Base-by-base conservation (phyloP, 2,113 vertebrate genomes). In the Rynchops niger region DNA sequence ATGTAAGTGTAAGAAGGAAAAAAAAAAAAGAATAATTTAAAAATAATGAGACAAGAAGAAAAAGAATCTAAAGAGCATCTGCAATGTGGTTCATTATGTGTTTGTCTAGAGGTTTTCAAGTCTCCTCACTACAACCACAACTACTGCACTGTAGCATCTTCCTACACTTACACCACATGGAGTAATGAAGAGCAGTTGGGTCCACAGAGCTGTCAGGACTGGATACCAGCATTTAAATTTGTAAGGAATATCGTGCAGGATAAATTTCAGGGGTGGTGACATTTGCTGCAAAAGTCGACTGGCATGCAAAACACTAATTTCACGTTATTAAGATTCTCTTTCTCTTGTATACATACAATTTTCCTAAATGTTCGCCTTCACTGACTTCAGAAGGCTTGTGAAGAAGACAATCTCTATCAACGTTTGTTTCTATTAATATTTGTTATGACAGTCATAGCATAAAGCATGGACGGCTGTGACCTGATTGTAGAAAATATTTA, bases 371-470 rank as follows among this genome's bases (percentile, higher is more conserved):
- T 61, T 89, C 59, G 43, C 42, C 82, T 42, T 29, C 20, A 42
- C 9, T 12, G 42, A 52, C 63, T 86, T 90, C 61, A 88, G 65
- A 34, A 93, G 73, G 69, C 88, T 95, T 95, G 70, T 50, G 43
- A 89, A 25, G 15, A 81, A 69, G 67, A 80, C 66, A 62, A 82
- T 82, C 52, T 72, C 69, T 45, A 43, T 8, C 59, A 61, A 26
- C 43, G 32, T 32, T 88, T 98, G 97, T 97, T 96, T 98, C 98
- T 96, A 91, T 95, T 94, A 91, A 62, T 97, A 97, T 97, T 98
- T 97, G 95, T 97, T 84, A 97, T 99, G 98, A 98, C 6, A 86
- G 98, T 96, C 97, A 97, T 82, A 97, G 98, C 85, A 43, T 69
- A 98, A 99, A 98, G 97, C 94, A n/a, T 27, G 62, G 86, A 72